phyloP scores from a whole-genome alignment of 2,797 vertebrate species.

The Pangasius djambal region DNA sequence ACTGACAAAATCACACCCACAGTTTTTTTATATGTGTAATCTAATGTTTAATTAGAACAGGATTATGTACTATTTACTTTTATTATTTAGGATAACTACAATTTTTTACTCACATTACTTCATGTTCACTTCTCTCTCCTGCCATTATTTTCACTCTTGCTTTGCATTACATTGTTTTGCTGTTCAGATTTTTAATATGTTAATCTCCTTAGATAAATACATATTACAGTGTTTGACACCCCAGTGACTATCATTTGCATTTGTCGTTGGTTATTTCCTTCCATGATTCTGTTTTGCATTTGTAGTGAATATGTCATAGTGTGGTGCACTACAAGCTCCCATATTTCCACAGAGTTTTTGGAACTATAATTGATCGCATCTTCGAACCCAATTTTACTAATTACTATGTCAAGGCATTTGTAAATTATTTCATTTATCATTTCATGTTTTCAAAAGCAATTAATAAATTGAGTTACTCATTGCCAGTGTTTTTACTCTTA shows the following conservation, averaged over 20 bases:
- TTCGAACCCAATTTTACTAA: background rate
- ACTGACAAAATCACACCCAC: background rate
- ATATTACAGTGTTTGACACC: background rate
- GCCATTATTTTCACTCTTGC: background rate
- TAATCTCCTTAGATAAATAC: slow-evolving; percentile 1
- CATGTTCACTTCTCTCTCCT: background rate
- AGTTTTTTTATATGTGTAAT: background rate
- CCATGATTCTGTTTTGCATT: slow-evolving; percentile 18
- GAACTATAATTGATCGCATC: background rate
- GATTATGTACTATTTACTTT: too few species aligned
- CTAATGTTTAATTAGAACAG: background rate
- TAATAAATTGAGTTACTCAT: background rate
- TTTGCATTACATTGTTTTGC: background rate
- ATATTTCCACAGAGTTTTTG: background rate
- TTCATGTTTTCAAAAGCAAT: background rate
- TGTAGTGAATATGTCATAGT: background rate
- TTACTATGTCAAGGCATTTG: background rate
- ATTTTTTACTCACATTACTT: background rate
- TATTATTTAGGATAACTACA: too few species aligned
- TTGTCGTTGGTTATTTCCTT: slow-evolving; percentile 3
- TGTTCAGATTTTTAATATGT: background rate
- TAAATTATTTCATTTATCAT: background rate
- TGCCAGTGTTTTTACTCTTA: too few species aligned
- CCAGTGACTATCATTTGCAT: background rate
- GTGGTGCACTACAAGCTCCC: background rate